These are phyloP conservation scores for Sebastes baramenuke DNA, from an alignment of 2,797 vertebrate species.

Conservation along the genomic window DNA sequence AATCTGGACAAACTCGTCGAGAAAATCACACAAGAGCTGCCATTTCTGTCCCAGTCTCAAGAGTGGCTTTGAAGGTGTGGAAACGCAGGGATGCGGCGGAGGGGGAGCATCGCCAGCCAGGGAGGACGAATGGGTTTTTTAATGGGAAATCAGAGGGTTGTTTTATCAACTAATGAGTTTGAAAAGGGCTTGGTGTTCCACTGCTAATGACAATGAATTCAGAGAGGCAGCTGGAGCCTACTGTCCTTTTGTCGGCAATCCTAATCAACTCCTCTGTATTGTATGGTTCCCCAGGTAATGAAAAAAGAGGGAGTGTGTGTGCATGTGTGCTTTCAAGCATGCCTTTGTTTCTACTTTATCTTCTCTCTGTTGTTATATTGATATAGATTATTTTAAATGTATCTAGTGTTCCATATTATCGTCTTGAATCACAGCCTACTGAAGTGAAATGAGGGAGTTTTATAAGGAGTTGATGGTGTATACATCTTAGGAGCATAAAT, in stretches of 20 bases:
- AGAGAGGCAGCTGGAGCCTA: slow-evolving; percentile 61
- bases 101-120: slow-evolving; percentile 38
- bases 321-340: slow-evolving; percentile 7
- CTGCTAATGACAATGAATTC: slow-evolving; percentile 80
- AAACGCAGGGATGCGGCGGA: slow-evolving; percentile 28
- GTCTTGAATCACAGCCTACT: not conserved
- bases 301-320: slow-evolving; percentile 25
- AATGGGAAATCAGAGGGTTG: slow-evolving; percentile 80
- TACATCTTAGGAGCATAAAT: slow-evolving; percentile 5
- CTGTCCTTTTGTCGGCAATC: slow-evolving; percentile 67
- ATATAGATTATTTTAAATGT: slow-evolving; percentile 16
- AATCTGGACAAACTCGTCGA: slow-evolving; percentile 24
- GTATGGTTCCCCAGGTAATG: slow-evolving; percentile 62
- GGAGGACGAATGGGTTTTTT: slow-evolving; percentile 73
- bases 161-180: slow-evolving; percentile 85
- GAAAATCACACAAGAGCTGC: slow-evolving; percentile 46
- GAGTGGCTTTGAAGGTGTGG: slow-evolving; percentile 47
- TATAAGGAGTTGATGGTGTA: slow-evolving; percentile 1
- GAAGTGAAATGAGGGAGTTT: not conserved
- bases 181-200: slow-evolving; percentile 73
- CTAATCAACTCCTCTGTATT: slow-evolving; percentile 73
- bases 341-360: slow-evolving; percentile 23
- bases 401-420: slow-evolving; percentile 2
- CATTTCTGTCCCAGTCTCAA: slow-evolving; percentile 41
- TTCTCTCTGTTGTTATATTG: slow-evolving; percentile 3